phyloP scores from a whole-genome alignment of 2,888 invertebrate species.

The Caenorhabditis becei region DNA sequence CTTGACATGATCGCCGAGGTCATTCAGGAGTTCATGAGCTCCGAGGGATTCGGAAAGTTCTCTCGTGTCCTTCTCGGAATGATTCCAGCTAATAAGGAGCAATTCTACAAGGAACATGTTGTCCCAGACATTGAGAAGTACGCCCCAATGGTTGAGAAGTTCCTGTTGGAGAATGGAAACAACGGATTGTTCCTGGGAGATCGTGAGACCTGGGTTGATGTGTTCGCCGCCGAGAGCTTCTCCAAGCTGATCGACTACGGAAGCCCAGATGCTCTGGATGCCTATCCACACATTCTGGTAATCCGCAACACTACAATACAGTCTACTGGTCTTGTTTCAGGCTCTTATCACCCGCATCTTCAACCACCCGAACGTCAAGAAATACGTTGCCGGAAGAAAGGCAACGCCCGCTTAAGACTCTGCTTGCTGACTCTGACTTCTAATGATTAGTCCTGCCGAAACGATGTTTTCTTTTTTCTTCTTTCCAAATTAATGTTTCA shows the following conservation, averaged over 20 bases:
- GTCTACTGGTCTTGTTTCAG: slow-evolving; percentile 32
- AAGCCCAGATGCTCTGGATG: slow-evolving; percentile 72
- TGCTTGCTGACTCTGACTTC: neutral
- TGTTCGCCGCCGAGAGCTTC: slow-evolving; percentile 77
- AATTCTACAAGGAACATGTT: slow-evolving; percentile 73
- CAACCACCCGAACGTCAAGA: slow-evolving; percentile 73
- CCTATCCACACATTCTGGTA: slow-evolving; percentile 75
- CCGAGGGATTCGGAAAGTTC: slow-evolving; percentile 65
- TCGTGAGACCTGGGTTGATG: slow-evolving; percentile 78
- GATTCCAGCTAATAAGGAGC: slow-evolving; percentile 58
- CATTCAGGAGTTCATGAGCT: slow-evolving; percentile 66
- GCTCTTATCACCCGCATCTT: slow-evolving; percentile 74
- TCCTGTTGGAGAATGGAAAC: slow-evolving; percentile 75
- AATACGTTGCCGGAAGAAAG: slow-evolving; percentile 68
- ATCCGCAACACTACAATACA: neutral
- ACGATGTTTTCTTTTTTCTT: neutral
- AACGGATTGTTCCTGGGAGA: slow-evolving; percentile 74
- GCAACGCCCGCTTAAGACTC: slow-evolving; percentile 40
- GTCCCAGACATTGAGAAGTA: slow-evolving; percentile 72
- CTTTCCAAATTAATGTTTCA: too few relatives aligned
- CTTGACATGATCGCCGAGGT: slow-evolving; percentile 77
- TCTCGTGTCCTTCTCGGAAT: slow-evolving; percentile 64
- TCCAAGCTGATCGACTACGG: slow-evolving; percentile 74
- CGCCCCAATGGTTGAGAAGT: slow-evolving; percentile 75
- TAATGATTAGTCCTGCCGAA: neutral